phyloP scores from a whole-genome alignment of 2,113 vertebrate species.

The Stigmatopora nigra region DNA sequence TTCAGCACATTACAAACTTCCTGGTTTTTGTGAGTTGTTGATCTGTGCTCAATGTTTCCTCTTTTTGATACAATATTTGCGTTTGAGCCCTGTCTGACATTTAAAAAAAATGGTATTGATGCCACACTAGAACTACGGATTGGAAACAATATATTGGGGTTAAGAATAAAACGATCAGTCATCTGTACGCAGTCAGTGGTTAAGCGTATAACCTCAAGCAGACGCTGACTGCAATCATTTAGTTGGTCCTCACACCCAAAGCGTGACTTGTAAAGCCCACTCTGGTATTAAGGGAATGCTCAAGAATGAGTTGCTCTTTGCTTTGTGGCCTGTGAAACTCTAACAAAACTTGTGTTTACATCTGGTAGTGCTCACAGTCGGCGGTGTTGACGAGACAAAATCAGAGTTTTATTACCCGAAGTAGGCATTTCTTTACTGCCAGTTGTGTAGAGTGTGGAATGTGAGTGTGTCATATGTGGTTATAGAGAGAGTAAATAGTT shows the following conservation, averaged over 20 bases:
- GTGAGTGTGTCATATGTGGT: conserved; percentile 3
- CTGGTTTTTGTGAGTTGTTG: conserved; percentile 22
- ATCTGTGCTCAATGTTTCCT: conserved; percentile 19
- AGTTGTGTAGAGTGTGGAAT: conserved; percentile 6
- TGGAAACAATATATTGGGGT: not conserved
- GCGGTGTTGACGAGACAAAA: conserved; percentile 3
- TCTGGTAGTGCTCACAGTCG: not conserved
- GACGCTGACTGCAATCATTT: conserved; percentile 6
- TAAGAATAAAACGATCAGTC: not conserved
- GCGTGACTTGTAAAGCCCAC: not conserved
- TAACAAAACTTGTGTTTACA: conserved; percentile 1
- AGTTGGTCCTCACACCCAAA: conserved; percentile 7
- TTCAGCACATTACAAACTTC: conserved; percentile 18
- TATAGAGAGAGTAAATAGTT: not conserved
- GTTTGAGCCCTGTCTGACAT: conserved; percentile 28
- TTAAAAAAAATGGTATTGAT: not conserved
- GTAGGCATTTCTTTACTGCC: not conserved
- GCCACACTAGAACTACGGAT: not conserved
- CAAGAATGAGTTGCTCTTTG: conserved; percentile 7
- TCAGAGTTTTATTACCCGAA: conserved; percentile 2
- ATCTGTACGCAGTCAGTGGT: not conserved
- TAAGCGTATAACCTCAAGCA: not conserved
- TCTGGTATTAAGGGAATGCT: not conserved
- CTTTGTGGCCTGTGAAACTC: conserved; percentile 4
- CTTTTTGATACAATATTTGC: conserved; percentile 15